Percentiles rank a stretch among this genome's conserved stretches.
These are phyloP conservation scores for Xenopus laevis DNA, from an alignment of 2,113 vertebrate species.

Conservation along the genomic window DNA sequence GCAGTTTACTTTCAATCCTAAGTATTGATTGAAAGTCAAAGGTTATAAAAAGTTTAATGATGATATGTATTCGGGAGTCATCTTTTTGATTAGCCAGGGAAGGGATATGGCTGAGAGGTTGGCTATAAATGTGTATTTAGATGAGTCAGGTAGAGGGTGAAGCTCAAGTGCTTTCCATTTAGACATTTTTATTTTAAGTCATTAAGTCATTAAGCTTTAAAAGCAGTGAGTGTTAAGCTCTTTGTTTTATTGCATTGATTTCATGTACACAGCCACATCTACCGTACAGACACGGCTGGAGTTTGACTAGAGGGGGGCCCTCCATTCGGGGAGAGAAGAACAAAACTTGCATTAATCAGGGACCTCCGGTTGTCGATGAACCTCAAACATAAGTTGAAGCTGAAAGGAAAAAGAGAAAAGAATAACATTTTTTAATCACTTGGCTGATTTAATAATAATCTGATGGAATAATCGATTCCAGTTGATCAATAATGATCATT, in stretches of 20 bases:
- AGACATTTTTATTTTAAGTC: neutral
- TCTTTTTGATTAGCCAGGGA: constrained; percentile 6
- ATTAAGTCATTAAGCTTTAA: neutral
- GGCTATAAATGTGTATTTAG: neutral
- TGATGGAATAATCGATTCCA: too few species aligned
- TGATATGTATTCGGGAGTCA: constrained; percentile 13
- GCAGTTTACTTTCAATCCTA: neutral
- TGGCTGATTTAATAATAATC: too few species aligned
- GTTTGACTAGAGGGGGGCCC: too few species aligned
- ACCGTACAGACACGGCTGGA: neutral
- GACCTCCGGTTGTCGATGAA: too few species aligned
- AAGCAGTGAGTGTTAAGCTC: neutral
- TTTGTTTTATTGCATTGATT: constrained; percentile 3
- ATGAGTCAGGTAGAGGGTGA: neutral
- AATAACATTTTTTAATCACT: too few species aligned
- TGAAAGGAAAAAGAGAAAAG: too few species aligned
- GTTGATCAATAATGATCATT: too few species aligned
- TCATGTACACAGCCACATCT: neutral
- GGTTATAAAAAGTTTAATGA: constrained; percentile 31
- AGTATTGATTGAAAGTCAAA: constrained; percentile 20
- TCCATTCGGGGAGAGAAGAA: too few species aligned
- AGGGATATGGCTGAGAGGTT: neutral
- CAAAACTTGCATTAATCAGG: too few species aligned
- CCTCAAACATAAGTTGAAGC: too few species aligned
- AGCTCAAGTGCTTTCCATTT: neutral